Base-by-base conservation (phyloP, 2,113 vertebrate species). In the Semicossyphus pulcher region DNA sequence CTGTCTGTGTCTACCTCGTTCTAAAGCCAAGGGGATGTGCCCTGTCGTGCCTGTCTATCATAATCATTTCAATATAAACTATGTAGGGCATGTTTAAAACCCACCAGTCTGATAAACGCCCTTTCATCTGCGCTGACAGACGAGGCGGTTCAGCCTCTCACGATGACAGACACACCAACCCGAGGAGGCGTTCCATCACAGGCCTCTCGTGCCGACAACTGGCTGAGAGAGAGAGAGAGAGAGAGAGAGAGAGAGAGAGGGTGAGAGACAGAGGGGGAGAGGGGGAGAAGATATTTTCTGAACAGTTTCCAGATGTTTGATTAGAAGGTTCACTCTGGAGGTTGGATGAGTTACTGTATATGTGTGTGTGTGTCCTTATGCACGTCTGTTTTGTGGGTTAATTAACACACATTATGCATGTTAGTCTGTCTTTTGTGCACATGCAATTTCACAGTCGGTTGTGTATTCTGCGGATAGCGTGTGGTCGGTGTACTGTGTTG, bases 291-390 rank as follows among this genome's bases (percentile, higher is more conserved):
- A 45, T 23, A 32, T 83, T 63, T 72, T 70, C 56, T 58, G 66
- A 90, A 88, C 81, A 34, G 49, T 71, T 89, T 90, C 90, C 92
- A 93, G 92, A 93, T 93, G 91, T 91, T 86, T 89, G 90, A 92
- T 92, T 92, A 91, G 89, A 88, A 88, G 89, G 90, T 91, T 73
- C 80, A 57, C 82, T 72, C 53, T 59, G 61, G 36, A 66, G 80
- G 81, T 72, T 65, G 76, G 71, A 85, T 90, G 81, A 90, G 81
- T 88, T 84, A 75, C 81, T 76, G 66, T 71, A 26, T 37, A 5
- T 20, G 49, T 39, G 54, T 75, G 44, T 48, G 36, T 51, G 44
- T 72, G 34, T 56, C 49, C 62, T 21, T 74, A 44, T 2, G 18
- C 6, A 32, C 32, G 58, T 45, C 52, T 66, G 29, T 54, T 26